These are phyloP conservation scores for Agriopis leucophaearia DNA, from an alignment of 2,888 invertebrate species.

Conservation along the genomic window DNA sequence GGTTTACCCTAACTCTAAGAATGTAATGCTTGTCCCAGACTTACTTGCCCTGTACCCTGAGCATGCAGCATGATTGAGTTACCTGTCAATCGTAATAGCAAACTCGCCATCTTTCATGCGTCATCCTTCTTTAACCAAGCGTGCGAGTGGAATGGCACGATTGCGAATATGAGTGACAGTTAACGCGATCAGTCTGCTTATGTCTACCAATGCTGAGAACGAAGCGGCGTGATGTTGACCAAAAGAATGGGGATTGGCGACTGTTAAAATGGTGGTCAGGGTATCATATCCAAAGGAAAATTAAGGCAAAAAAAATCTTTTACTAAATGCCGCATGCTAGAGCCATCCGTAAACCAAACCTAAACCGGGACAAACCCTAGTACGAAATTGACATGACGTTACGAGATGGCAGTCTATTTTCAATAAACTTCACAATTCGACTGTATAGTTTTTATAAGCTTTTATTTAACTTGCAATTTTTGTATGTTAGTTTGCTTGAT, in stretches of 20 bases:
- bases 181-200: neutral
- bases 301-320: too few relatives aligned
- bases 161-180: neutral
- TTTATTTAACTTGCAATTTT: too few relatives aligned
- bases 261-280: too few relatives aligned
- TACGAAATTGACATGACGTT: neutral
- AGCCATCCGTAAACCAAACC: too few relatives aligned
- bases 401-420: neutral
- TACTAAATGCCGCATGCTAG: too few relatives aligned
- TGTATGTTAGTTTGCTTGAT: too few relatives aligned
- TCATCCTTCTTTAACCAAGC: neutral
- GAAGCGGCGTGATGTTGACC: neutral
- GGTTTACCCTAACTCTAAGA: slow-evolving; percentile 58
- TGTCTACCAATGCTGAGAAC: neutral
- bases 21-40: slow-evolving; percentile 69
- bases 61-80: neutral
- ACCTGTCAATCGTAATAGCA: neutral
- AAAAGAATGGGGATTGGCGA: neutral
- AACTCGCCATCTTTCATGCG: neutral
- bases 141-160: neutral
- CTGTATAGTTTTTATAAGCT: too few relatives aligned
- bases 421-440: too few relatives aligned
- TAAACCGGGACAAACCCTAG: neutral
- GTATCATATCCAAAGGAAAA: too few relatives aligned
- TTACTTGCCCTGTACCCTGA: slow-evolving; percentile 48